Percentiles rank a stretch among this genome's conserved stretches.
These are phyloP conservation scores for Chelonus formosanus DNA, from an alignment of 2,888 invertebrate species.

Conservation along the genomic window DNA sequence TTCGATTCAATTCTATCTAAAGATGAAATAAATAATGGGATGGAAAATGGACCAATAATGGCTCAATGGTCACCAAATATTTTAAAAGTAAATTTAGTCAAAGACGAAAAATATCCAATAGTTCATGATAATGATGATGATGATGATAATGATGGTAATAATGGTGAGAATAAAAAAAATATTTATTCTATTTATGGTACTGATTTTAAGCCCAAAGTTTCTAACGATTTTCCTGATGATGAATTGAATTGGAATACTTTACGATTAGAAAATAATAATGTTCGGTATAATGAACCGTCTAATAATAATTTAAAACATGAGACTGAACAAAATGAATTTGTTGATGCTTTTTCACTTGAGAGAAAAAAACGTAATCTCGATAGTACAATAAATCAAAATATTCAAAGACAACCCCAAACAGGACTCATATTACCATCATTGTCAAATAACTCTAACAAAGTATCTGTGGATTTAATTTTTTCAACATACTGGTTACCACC, in stretches of 20 bases:
- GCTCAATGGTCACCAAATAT: conserved; percentile 48
- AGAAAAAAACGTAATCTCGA: conserved; percentile 31
- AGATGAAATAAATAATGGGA: conserved; percentile 43
- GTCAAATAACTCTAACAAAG: conserved; percentile 64
- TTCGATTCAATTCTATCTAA: conserved; percentile 50
- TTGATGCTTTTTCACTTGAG: neutral
- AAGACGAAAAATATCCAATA: conserved; percentile 24
- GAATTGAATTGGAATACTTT: no score
- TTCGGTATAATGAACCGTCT: no score
- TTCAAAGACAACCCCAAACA: conserved; percentile 58
- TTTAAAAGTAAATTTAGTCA: conserved; percentile 37
- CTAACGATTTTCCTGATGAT: conserved; percentile 17
- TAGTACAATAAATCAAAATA: conserved; percentile 52
- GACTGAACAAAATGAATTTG: conserved; percentile 10
- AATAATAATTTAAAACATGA: neutral
- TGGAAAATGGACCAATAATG: conserved; percentile 42
- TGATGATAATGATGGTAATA: conserved; percentile 1
- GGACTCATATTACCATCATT: conserved; percentile 57
- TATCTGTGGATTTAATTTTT: conserved; percentile 73
- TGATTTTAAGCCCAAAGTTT: conserved; percentile 22
- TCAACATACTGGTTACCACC: conserved; percentile 80
- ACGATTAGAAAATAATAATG: no score
- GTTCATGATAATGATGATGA: conserved; percentile 13
- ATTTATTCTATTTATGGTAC: conserved; percentile 31
- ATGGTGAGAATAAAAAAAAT: conserved; percentile 9